Conservation (phyloP, 2,113 vertebrate species). For the Capreolus pygargus region DNA sequence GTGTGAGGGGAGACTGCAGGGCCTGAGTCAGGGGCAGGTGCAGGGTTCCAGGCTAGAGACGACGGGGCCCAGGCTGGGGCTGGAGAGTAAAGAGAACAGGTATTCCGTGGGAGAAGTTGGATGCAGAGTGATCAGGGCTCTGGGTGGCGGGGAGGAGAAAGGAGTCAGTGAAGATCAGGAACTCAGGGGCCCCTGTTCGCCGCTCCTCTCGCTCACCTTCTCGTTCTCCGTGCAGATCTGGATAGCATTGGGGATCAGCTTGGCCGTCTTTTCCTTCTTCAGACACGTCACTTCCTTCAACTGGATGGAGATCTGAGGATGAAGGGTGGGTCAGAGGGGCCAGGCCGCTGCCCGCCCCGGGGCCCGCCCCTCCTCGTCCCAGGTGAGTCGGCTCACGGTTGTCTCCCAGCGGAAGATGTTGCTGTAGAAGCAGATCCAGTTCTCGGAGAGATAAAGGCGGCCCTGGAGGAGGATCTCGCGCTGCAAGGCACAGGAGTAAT, state of each 20-base stretch:
- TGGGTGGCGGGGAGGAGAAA: neutral
- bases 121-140: neutral
- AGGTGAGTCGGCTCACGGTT: slow-evolving; percentile 78
- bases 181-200: rapidly evolving
- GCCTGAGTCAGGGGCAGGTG: neutral
- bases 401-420: slow-evolving; percentile 97
- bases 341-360: rapidly evolving
- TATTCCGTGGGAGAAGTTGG: neutral
- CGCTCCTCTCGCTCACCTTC: slow-evolving; percentile 65
- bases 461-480: slow-evolving; percentile 93
- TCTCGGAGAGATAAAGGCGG: slow-evolving; percentile 91
- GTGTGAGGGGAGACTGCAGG: neutral
- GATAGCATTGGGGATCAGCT: slow-evolving; percentile 94
- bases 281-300: slow-evolving; percentile 91
- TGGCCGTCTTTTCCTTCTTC: slow-evolving; percentile 94
- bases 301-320: slow-evolving; percentile 87
- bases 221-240: slow-evolving; percentile 92
- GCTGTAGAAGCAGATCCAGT: slow-evolving; percentile 95
- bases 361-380: rapidly evolving
- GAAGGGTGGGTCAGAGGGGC: neutral
- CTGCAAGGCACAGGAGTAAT: slow-evolving; percentile 93
- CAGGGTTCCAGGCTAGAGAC: neutral
- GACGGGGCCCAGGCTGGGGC: neutral
- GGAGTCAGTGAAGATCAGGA: rapidly evolving
- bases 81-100: neutral